A percentile compares a stretch with the other conserved stretches of the same genome.
Conservation (phyloP, 64 coral and sea anemone genomes). For the Trachythela sp. region DNA sequence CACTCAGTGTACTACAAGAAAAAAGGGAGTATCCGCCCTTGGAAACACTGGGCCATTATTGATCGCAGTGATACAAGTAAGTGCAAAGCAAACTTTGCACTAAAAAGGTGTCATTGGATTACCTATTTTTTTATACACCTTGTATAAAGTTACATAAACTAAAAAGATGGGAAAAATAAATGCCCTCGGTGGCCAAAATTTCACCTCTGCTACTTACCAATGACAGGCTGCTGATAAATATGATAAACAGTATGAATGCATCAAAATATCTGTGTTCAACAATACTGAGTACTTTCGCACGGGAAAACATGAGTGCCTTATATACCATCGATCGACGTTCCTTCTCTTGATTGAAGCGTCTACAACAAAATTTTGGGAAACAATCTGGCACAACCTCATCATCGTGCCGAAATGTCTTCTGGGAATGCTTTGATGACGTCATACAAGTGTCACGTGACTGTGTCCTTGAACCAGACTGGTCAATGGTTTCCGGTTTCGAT, state of each 20-base stretch:
- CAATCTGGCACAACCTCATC: neutral
- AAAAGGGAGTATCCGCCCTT: no score
- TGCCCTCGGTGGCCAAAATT: no score
- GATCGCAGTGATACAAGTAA: no score
- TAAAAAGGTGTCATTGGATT: no score
- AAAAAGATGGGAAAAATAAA: no score
- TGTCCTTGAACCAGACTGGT: neutral
- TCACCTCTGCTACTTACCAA: slow-evolving; percentile 80
- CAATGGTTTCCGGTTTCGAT: neutral
- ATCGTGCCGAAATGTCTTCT: neutral
- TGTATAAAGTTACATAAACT: no score
- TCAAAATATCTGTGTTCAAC: slow-evolving; percentile 79
- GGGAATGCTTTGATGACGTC: neutral
- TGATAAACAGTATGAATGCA: slow-evolving; percentile 75
- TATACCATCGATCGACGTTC: slow-evolving; percentile 27
- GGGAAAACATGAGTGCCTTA: slow-evolving; percentile 50
- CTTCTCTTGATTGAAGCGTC: neutral
- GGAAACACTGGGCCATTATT: no score
- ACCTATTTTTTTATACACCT: no score
- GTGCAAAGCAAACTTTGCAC: no score
- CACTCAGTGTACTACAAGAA: no score
- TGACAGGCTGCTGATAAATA: slow-evolving; percentile 73
- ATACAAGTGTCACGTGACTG: neutral
- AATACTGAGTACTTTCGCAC: slow-evolving; percentile 64
- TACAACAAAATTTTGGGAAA: slow-evolving; percentile 19